phyloP scores from a whole-genome alignment of 2,113 vertebrate genomes.

The Cephalophus harveyi region DNA sequence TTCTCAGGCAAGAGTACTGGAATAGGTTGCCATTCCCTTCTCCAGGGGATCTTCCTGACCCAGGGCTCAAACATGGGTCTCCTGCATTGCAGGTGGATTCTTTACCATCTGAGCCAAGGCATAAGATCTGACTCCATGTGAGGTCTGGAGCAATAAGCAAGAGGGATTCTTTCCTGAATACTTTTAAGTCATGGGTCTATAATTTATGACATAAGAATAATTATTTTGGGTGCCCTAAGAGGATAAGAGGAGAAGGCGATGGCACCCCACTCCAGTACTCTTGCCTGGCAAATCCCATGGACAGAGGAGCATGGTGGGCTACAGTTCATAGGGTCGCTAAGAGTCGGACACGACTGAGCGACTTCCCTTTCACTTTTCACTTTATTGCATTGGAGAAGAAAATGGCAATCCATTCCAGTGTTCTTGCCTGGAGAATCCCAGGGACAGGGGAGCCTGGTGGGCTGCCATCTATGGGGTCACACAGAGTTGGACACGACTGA shows the following conservation, averaged over 20 bases:
- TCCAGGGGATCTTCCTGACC: neutral
- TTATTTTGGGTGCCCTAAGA: neutral
- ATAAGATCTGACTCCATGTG: neutral
- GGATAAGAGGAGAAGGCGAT: neutral
- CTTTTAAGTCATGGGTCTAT: neutral
- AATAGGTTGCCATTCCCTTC: neutral
- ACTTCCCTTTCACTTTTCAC: too few species aligned
- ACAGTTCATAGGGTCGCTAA: too few species aligned
- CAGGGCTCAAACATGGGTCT: neutral
- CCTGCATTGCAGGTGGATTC: neutral
- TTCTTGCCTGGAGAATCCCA: too few species aligned
- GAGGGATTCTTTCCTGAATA: neutral
- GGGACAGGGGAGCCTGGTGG: too few species aligned
- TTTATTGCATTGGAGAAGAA: too few species aligned
- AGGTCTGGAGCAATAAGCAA: neutral
- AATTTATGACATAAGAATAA: neutral
- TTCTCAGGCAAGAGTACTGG: neutral
- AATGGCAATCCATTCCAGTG: too few species aligned
- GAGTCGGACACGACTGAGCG: fast-evolving
- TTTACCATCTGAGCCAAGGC: neutral
- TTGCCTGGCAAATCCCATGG: too few species aligned
- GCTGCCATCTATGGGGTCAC: too few species aligned
- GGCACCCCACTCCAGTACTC: too few species aligned
- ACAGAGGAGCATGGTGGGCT: too few species aligned
- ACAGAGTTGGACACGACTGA: too few species aligned